Evolutionary conservation across 2,113 vertebrate species (phyloP), one percentile per base, ranked within the genome.

Genomic region (Brachyistius frenatus): DNA sequence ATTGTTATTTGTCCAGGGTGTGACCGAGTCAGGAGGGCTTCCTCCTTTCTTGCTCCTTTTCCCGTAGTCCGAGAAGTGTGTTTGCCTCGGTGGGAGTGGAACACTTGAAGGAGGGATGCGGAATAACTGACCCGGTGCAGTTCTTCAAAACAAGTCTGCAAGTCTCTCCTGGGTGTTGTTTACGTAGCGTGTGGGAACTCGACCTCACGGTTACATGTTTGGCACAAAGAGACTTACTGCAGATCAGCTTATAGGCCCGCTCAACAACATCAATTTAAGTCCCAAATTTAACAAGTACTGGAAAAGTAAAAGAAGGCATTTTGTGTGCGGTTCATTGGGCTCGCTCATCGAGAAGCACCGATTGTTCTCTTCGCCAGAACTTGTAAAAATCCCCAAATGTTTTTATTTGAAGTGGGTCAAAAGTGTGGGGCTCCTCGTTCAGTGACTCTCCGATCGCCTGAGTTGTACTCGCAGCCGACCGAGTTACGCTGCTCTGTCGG

Each of bases 1-100:
- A 89, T 88, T 93, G 91, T 92, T 94, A 91, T 94, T 93, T 94
- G 90, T 87, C 44, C 91, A 94, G 93, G 94, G 94, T 91, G 93
- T 94, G 93, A 89, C 90, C 90, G 23, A 23, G 78, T 83, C 80
- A 76, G 85, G 57, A 90, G 79, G 13, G 83, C 84, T 92, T 92
- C 90, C 90, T 91, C 83, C 89, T 23, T 23, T 23, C 23, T 66
- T 71, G 55, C 81, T 83, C 76, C 85, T 55, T 83, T 70, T 73
- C 62, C 78, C 9, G n/a, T 54, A 63, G 75, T 80, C 60, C 54
- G 70, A 53, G 73, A 13, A 1, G 2, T 36, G 61, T 63, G 54
- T 73, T 63, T 62, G 83, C 50, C 47, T 23, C 35, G 58, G 41
- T 46, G 56, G 73, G 52, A 75, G 58, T 55, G 44, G 39, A 1